A percentile compares a stretch with the other conserved stretches of the same genome.
Evolutionary conservation across 2,797 vertebrate genomes (phyloP).

Genomic region (Gambelia wislizenii): DNA sequence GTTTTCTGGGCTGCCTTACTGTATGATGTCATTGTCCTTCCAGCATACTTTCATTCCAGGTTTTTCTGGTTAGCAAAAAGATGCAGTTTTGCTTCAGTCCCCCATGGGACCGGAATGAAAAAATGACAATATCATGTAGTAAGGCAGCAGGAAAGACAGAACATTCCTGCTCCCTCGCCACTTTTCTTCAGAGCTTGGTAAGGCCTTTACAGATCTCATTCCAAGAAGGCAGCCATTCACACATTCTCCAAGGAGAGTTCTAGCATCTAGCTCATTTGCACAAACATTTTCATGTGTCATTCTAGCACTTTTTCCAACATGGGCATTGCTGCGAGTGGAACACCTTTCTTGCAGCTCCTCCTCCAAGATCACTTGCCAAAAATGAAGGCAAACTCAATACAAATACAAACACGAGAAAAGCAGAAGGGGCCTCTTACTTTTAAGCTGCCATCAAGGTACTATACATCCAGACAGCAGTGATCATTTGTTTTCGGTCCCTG

Average conservation of each 20-base stretch:
- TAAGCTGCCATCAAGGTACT: slow-evolving; percentile 51
- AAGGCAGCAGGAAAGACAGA: too few species aligned
- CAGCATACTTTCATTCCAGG: too few species aligned
- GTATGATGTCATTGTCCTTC: too few species aligned
- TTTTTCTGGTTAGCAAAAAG: too few species aligned
- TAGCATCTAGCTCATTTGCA: neutral
- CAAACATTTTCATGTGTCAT: neutral
- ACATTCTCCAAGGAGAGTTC: neutral
- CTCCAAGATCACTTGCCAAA: slow-evolving; percentile 24
- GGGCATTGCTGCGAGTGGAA: neutral
- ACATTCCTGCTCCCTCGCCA: too few species aligned
- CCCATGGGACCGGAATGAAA: too few species aligned
- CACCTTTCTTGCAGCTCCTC: neutral
- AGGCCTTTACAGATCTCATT: neutral
- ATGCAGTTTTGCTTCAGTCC: too few species aligned
- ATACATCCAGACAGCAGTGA: slow-evolving; percentile 50
- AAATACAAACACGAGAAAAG: slow-evolving; percentile 17
- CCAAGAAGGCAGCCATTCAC: neutral
- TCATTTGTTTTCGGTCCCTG: slow-evolving; percentile 52
- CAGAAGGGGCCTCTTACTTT: slow-evolving; percentile 63
- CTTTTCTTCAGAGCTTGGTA: too few species aligned
- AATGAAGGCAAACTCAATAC: neutral
- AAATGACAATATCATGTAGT: too few species aligned
- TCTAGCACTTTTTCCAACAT: neutral
- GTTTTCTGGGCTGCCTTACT: too few species aligned